Evolutionary conservation across 2,797 vertebrate genomes (phyloP), one percentile per base, ranked within the genome.

Genomic region (Ataeniobius toweri): DNA sequence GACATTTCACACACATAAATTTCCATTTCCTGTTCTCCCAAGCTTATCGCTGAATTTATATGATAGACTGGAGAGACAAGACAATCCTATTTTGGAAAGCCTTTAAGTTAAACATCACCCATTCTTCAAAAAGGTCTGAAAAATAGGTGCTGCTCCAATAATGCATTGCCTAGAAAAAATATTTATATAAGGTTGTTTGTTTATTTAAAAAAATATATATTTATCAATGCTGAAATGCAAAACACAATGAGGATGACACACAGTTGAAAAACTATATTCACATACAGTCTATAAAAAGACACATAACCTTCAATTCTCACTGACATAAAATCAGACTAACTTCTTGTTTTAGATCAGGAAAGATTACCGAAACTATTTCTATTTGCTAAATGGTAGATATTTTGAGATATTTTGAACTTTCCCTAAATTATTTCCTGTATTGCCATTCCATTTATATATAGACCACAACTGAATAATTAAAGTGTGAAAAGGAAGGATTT

Each of bases 1-100:
- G 80, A 85, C 81, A 87, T 91, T 87, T 77, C 70, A 80, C 80
- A 69, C 16, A 71, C 75, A 75, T 76, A 67, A 1, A 74, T 83
- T 78, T 73, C 20, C 2, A 24, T 77, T 74, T 73, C 28, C 20
- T 4, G 0, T 73, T 80, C 26, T 41, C 73, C 1, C 20, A 16
- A 28, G 72, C 70, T 82, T 79, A 77, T 88, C 73, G 31, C 20
- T 16, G n/a, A 71, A 75, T 72, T 82, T 26, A 44, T 76, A 69
- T n/a, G 39, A 85, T 48, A 48, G 67, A 71, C 71, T 16, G 0
- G 22, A 20, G 13, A 59, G 48, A 56, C 9, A 5, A 83, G 26
- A 28, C 39, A 28, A 78, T 76, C 51, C 2, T 13, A 6, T 56
- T 80, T n/a, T 48, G 39, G 31, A 68, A 71, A 78, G 50, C 39